phyloP scores from a whole-genome alignment of 1,140 invertebrate species.

The Bombus turneri region DNA sequence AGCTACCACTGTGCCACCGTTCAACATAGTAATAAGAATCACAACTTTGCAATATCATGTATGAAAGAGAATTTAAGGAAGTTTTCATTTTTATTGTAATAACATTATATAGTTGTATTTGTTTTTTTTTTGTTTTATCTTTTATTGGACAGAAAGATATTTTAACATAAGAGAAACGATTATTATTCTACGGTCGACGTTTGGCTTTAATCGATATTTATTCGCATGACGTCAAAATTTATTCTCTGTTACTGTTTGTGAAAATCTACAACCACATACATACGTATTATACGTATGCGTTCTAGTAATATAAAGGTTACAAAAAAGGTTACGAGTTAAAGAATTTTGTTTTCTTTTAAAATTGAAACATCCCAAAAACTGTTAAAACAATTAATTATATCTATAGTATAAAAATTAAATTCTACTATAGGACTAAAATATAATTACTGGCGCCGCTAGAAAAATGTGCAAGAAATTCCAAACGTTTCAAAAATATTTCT shows the following conservation, averaged over 20 bases:
- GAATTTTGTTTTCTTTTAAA: neutral
- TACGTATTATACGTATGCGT: too few species aligned
- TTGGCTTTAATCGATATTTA: too few species aligned
- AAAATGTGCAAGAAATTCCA: neutral
- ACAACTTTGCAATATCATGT: neutral
- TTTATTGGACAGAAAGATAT: neutral
- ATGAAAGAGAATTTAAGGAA: too few species aligned
- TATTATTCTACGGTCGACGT: too few species aligned
- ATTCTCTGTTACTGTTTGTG: too few species aligned
- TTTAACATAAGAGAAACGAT: too few species aligned
- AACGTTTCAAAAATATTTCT: neutral
- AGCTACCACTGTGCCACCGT: neutral
- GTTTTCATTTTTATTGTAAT: neutral
- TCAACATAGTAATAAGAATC: neutral
- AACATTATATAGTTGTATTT: neutral
- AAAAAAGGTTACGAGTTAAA: too few species aligned
- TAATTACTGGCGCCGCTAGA: rapidly evolving
- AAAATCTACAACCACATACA: too few species aligned
- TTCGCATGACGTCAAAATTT: too few species aligned
- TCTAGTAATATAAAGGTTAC: too few species aligned
- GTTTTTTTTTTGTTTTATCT: neutral
- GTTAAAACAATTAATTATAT: neutral
- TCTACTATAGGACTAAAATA: neutral
- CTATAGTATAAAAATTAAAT: neutral
- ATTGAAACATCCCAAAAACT: neutral